Evolutionary conservation across 1,140 invertebrate genomes (phyloP), one percentile per base, ranked within the genome.

Genomic region (Lordiphosa mommai): DNA sequence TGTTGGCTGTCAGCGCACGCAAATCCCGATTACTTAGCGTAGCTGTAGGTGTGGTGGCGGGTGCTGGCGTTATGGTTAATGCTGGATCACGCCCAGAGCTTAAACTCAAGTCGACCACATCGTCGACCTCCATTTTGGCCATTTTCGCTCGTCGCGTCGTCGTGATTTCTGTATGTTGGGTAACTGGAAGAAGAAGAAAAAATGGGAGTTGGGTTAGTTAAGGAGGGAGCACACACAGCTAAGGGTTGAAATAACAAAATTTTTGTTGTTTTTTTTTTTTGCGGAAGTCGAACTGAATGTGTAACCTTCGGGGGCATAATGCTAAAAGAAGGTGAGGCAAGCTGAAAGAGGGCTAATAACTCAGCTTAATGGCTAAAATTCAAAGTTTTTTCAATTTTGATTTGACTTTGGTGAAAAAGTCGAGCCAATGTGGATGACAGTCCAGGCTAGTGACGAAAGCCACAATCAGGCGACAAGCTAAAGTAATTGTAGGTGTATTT

Each of bases 61-160:
- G 23, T 13, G 72, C 50, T 32, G 84, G 79, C 41, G 88, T 88
- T 82, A 88, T 88, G 12, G 87, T 87, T 20, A 88, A 50, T 38
- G 86, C 86, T 47, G 88, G 84, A 47, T 88, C 88, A 55, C 87
- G 71, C 12, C 87, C 85, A 36, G 82, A 91, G 80, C 89, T 89
- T 20, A 91, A 72, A 76, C 91, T 91, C 59, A 91, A 89, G 76
- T 91, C 92, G 55, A 93, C 92, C 63, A 92, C 92, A 67, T 91
- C 90, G 89, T 92, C 91, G 72, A 92, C 90, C 66, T 92, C 92
- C 92, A 92, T 92, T 89, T 91, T 91, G 68, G 91, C 91, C 90
- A 91, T 91, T 71, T 87, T 82, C 55, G 82, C 77, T 65, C 84
- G 84, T 87, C 84, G 84, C 84, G 84, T 87, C 84, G 84, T 87